These are phyloP conservation scores for Pelagia noctiluca DNA, from an alignment of 30 jellyfish, hydroid and myxozoan genomes.

Conservation along the genomic window DNA sequence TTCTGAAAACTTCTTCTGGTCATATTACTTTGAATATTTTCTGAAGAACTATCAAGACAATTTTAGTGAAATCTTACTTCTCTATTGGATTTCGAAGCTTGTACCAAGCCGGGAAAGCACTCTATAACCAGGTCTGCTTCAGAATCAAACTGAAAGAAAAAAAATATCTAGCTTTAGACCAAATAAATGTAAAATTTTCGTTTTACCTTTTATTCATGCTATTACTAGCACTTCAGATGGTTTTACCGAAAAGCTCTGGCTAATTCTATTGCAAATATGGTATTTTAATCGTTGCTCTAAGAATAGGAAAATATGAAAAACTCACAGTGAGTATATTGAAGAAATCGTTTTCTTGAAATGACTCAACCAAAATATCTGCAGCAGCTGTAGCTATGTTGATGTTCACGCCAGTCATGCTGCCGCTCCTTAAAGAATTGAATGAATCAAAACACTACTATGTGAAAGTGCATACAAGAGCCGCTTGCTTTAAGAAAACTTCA, in stretches of 20 bases:
- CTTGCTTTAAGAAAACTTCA: too few species aligned
- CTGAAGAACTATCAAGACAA: too few species aligned
- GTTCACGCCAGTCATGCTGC: slow-evolving; percentile 92
- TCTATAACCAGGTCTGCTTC: slow-evolving; percentile 38
- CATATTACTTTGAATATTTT: too few species aligned
- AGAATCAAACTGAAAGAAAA: slow-evolving; percentile 55
- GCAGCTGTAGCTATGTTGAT: slow-evolving; percentile 89
- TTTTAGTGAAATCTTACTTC: too few species aligned
- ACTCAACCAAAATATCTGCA: slow-evolving; percentile 71
- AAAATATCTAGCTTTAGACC: neutral
- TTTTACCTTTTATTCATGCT: neutral
- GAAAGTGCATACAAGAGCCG: neutral
- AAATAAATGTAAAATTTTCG: neutral
- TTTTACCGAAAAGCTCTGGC: neutral
- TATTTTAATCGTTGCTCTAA: neutral
- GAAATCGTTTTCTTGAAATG: slow-evolving; percentile 92
- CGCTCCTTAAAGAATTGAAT: slow-evolving; percentile 54
- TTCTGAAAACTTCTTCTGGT: too few species aligned
- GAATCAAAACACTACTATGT: neutral
- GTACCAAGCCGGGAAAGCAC: slow-evolving; percentile 46
- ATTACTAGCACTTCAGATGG: neutral
- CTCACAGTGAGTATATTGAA: slow-evolving; percentile 81
- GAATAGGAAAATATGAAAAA: neutral
- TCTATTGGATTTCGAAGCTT: slow-evolving; percentile 65
- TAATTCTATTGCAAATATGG: too few species aligned